Evolutionary conservation across 2,113 vertebrate genomes (phyloP), one percentile per base, ranked within the genome.

Genomic region (Hyla sarda): DNA sequence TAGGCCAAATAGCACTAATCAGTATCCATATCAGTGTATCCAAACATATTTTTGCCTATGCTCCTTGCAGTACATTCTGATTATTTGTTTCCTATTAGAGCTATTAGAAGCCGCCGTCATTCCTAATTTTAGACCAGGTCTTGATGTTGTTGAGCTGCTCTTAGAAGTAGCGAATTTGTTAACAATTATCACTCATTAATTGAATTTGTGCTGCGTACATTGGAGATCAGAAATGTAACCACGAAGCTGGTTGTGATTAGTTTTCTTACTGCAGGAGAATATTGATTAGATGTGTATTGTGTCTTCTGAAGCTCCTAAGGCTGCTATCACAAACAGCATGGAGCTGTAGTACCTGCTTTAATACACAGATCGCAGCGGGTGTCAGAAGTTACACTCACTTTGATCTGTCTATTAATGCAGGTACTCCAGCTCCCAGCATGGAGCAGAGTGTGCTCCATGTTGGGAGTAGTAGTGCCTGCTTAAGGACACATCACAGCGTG

Each of bases 181-280:
- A 95, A 95, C 93, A 95, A 95, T 97, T 96, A 97, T 90, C 92
- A 90, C 92, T 96, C 91, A 92, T 97, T 97, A 96, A 92, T 92
- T 93, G 90, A 65, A 92, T 94, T 96, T 96, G 94, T 94, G 87
- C 89, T 91, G 92, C 90, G 0, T 85, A 91, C 91, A 89, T 89
- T 89, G 89, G 89, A 89, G 89, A 90, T 89, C 92, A 88, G 92
- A 87, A 91, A 90, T 90, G 89, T 86, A 86, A 90, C 89, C 92
- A 89, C 90, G 30, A 69, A 37, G 65, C 52, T 48, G 58, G 34
- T 73, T 72, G 50, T 28, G 14, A 73, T 73, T 73, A 41, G n/a
- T 5, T 47, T 25, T 10, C 62, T 67, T 6, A 71, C 48, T 23
- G 47, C 54, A 14, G 45, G 34, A 34, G 13, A 16, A 41, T 7